phyloP scores from a whole-genome alignment of 2,113 vertebrate genomes.

The Aviceda subcristata region DNA sequence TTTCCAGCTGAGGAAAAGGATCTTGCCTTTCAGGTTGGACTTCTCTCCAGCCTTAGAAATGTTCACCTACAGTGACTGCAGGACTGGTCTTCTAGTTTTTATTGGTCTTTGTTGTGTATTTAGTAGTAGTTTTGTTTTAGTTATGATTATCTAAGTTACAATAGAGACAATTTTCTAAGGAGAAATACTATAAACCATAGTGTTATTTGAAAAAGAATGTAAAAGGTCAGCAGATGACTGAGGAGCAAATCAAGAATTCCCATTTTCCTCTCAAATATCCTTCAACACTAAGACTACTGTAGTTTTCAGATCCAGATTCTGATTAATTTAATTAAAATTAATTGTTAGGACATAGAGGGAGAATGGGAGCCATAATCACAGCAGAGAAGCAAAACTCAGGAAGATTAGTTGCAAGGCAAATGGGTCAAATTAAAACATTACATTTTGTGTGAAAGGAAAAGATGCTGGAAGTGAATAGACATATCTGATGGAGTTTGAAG shows the following conservation, averaged over 20 bases:
- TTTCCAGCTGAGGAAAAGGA: not conserved
- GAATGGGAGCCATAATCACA: not conserved
- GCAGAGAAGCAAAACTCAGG: not conserved
- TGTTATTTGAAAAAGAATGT: not conserved
- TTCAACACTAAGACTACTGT: not conserved
- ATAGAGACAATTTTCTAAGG: not conserved
- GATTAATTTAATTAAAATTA: not conserved
- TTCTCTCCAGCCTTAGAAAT: not conserved
- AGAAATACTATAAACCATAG: not conserved
- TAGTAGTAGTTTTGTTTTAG: not conserved
- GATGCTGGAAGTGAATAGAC: not conserved
- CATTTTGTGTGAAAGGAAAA: not conserved
- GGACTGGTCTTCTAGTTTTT: not conserved
- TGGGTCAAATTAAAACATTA: not conserved
- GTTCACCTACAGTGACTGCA: not conserved
- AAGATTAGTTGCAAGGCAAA: not conserved
- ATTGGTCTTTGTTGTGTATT: not conserved
- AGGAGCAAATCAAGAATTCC: not conserved
- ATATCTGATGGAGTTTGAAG: not conserved
- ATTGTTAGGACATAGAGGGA: not conserved
- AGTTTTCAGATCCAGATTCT: not conserved
- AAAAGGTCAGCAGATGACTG: not conserved
- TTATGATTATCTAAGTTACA: not conserved
- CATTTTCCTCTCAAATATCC: not conserved
- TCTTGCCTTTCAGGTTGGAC: not conserved